phyloP scores from a whole-genome alignment of 2,113 vertebrate genomes.

The Cryptoleucopteryx plumbea region DNA sequence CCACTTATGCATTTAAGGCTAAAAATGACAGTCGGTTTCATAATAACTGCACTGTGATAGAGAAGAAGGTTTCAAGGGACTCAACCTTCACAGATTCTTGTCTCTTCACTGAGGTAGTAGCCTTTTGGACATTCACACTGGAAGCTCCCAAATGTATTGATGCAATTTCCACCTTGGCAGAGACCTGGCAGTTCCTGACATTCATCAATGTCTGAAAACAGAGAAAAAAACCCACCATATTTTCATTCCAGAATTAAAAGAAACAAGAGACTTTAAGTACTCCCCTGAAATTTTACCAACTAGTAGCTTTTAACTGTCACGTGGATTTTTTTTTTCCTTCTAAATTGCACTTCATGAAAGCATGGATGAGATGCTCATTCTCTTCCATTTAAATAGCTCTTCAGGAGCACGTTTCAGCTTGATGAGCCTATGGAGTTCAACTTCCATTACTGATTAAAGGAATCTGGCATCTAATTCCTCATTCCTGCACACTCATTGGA shows the following conservation, averaged over 20 bases:
- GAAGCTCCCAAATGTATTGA: constrained; percentile 87
- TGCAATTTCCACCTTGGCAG: constrained; percentile 84
- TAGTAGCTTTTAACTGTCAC: not conserved
- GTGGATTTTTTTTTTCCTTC: not conserved
- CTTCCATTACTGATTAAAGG: not conserved
- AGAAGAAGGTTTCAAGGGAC: not conserved
- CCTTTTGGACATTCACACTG: constrained; percentile 83
- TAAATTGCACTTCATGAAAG: not conserved
- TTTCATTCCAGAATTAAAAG: not conserved
- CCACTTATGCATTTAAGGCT: not conserved
- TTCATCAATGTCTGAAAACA: constrained; percentile 82
- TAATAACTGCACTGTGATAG: not conserved
- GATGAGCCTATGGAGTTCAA: not conserved
- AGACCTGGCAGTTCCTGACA: constrained; percentile 84
- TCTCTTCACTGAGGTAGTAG: constrained; percentile 83
- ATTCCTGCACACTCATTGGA: not conserved
- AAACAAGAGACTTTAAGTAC: not conserved
- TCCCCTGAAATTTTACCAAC: not conserved
- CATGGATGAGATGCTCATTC: not conserved
- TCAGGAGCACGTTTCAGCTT: not conserved
- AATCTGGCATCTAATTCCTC: not conserved
- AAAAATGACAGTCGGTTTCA: not conserved
- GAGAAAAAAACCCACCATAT: not conserved
- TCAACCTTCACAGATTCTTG: constrained; percentile 84
- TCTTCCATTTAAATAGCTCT: not conserved